Percentiles rank a stretch among this genome's conserved stretches.
Conservation (phyloP, 2,797 vertebrate genomes). For the Serranus cabrilla region DNA sequence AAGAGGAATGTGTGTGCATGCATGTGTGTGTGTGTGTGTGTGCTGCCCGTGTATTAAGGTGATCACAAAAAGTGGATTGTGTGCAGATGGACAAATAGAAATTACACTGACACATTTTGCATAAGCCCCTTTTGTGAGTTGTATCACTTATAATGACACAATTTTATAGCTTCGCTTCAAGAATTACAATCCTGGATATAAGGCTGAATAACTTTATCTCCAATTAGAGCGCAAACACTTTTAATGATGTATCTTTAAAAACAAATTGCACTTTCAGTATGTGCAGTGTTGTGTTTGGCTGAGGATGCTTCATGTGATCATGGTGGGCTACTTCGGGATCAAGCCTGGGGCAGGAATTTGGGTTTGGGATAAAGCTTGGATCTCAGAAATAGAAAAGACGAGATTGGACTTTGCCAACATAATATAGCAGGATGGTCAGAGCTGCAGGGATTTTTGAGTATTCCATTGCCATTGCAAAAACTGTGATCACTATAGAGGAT, state of each 20-base stretch:
- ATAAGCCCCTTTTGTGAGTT: slow-evolving; percentile 37
- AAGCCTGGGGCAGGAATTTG: slow-evolving; percentile 23
- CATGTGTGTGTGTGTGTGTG: slow-evolving; percentile 33
- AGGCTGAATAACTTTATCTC: slow-evolving; percentile 13
- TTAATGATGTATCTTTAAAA: slow-evolving; percentile 17
- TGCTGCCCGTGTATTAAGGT: slow-evolving; percentile 51
- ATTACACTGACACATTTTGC: slow-evolving; percentile 57
- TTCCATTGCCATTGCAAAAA: too few species aligned
- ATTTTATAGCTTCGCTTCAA: slow-evolving; percentile 37
- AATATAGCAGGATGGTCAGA: too few species aligned
- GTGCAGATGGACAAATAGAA: slow-evolving; percentile 70
- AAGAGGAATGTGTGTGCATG: slow-evolving; percentile 71
- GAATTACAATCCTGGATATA: slow-evolving; percentile 28
- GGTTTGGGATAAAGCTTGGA: slow-evolving; percentile 44
- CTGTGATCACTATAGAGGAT: too few species aligned
- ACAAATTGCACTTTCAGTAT: slow-evolving; percentile 6
- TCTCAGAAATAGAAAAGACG: not conserved
- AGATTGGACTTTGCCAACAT: too few species aligned
- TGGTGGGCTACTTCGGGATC: slow-evolving; percentile 34
- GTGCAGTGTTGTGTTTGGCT: slow-evolving; percentile 43
- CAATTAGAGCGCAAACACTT: not conserved
- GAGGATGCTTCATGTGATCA: slow-evolving; percentile 5
- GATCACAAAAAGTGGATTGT: slow-evolving; percentile 73
- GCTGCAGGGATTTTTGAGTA: too few species aligned
- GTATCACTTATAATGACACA: slow-evolving; percentile 17